A percentile compares a stretch with the other conserved stretches of the same genome.
These are phyloP conservation scores for Acanthurus tractus DNA, from an alignment of 2,797 vertebrate species.

Conservation along the genomic window DNA sequence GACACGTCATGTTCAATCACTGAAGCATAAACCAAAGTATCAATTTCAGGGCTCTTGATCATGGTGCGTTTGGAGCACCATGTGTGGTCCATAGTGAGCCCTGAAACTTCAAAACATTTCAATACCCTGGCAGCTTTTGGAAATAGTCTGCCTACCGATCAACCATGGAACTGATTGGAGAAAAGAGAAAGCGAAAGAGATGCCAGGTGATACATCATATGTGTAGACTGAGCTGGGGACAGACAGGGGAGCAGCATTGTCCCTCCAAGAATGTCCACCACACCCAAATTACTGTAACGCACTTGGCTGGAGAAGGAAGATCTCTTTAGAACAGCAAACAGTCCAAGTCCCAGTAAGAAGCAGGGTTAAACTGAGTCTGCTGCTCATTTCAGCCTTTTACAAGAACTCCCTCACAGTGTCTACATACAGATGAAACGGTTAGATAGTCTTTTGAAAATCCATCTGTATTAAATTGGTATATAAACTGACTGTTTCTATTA, in stretches of 20 bases:
- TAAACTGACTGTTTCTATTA: neutral
- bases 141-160: slow-evolving; percentile 41
- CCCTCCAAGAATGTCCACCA: slow-evolving; percentile 12
- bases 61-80: slow-evolving; percentile 24
- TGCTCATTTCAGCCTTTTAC: neutral
- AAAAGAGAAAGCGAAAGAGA: slow-evolving; percentile 19
- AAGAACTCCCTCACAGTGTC: neutral
- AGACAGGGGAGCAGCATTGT: neutral
- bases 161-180: slow-evolving; percentile 34
- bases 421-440: neutral
- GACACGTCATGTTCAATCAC: slow-evolving; percentile 33
- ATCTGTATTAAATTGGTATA: neutral
- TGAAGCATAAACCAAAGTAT: slow-evolving; percentile 44
- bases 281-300: slow-evolving; percentile 30
- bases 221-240: neutral
- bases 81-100: slow-evolving; percentile 13
- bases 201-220: slow-evolving; percentile 29
- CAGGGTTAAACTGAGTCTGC: neutral
- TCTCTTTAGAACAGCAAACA: neutral
- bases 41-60: slow-evolving; percentile 46
- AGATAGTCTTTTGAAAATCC: neutral
- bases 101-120: slow-evolving; percentile 29
- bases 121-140: slow-evolving; percentile 33
- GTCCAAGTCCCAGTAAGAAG: neutral
- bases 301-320: slow-evolving; percentile 1